These are phyloP conservation scores for Acestrorhynchus altus DNA, from an alignment of 2,797 vertebrate genomes.

Conservation along the genomic window DNA sequence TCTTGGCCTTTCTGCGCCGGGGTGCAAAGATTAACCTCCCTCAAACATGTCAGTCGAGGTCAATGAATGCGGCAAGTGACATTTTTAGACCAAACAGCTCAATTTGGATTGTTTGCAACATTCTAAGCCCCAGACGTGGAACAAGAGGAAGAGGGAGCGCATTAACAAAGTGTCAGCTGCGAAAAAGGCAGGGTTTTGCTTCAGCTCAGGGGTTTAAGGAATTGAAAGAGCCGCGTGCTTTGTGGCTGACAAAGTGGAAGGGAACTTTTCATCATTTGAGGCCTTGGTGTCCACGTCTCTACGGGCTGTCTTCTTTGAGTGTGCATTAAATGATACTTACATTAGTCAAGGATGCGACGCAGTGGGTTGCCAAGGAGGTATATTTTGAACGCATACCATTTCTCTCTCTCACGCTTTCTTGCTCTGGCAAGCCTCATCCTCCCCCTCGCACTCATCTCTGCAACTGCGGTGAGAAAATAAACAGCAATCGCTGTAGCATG, in stretches of 20 bases:
- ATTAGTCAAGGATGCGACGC: conserved; percentile 1
- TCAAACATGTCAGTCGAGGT: conserved; percentile 31
- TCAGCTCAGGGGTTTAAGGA: not conserved
- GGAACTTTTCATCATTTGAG: conserved; percentile 11
- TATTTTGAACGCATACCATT: not conserved
- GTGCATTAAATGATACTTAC: not conserved
- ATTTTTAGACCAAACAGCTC: conserved; percentile 33
- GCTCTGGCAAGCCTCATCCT: conserved; percentile 7
- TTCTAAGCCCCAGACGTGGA: conserved; percentile 1
- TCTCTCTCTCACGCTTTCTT: conserved; percentile 25
- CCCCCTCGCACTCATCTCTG: conserved; percentile 10
- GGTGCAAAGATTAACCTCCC: conserved; percentile 25
- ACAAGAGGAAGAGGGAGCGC: not conserved
- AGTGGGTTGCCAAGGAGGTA: conserved; percentile 7
- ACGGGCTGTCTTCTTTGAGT: not conserved
- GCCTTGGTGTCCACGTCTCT: not conserved
- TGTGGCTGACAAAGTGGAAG: not conserved
- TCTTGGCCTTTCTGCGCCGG: conserved; percentile 19
- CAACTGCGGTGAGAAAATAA: conserved; percentile 55
- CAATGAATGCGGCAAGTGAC: conserved; percentile 38
- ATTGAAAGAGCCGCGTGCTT: not conserved
- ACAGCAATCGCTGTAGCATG: conserved; percentile 63
- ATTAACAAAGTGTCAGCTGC: conserved; percentile 4
- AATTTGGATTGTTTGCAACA: conserved; percentile 28
- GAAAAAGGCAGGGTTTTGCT: not conserved